Conservation (phyloP, 2,888 invertebrate species). For the Aradus depressus region DNA sequence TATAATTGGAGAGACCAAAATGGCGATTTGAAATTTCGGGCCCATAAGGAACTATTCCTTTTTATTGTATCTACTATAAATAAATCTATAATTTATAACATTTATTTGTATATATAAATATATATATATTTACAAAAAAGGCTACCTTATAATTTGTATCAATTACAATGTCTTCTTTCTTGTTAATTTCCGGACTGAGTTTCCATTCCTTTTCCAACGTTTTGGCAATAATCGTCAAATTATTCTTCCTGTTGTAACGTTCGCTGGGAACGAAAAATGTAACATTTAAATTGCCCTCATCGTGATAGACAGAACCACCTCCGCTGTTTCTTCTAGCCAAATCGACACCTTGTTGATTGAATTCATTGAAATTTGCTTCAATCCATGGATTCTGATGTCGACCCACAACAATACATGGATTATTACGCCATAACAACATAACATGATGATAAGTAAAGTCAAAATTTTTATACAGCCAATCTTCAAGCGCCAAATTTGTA, state of each 20-base stretch:
- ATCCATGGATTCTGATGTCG: slow-evolving; percentile 94
- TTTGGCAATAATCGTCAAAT: slow-evolving; percentile 74
- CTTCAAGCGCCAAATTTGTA: slow-evolving; percentile 88
- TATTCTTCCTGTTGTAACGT: slow-evolving; percentile 73
- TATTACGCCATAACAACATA: slow-evolving; percentile 84
- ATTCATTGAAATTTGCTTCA: slow-evolving; percentile 67
- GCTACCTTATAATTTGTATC: slow-evolving; percentile 66
- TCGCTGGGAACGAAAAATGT: slow-evolving; percentile 80
- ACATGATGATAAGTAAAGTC: slow-evolving; percentile 74
- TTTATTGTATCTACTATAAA: too few species aligned
- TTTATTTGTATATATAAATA: too few species aligned
- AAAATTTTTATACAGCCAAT: slow-evolving; percentile 86
- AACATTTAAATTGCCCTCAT: slow-evolving; percentile 82
- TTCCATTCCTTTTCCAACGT: slow-evolving; percentile 74
- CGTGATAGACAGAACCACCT: slow-evolving; percentile 94
- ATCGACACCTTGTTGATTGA: slow-evolving; percentile 54
- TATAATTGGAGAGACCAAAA: too few species aligned
- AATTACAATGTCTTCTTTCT: slow-evolving; percentile 77
- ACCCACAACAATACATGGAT: slow-evolving; percentile 90
- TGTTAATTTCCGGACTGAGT: slow-evolving; percentile 60
- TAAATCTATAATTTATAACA: too few species aligned
- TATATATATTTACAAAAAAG: slow-evolving; percentile 32
- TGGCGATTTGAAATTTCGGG: too few species aligned
- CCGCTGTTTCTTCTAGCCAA: slow-evolving; percentile 88
- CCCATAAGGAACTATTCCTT: too few species aligned